Evolutionary conservation across 35 echinoderm and acorn worm species (phyloP), one percentile per base, ranked within the genome.

Genomic region (Ophioderma brevispina): DNA sequence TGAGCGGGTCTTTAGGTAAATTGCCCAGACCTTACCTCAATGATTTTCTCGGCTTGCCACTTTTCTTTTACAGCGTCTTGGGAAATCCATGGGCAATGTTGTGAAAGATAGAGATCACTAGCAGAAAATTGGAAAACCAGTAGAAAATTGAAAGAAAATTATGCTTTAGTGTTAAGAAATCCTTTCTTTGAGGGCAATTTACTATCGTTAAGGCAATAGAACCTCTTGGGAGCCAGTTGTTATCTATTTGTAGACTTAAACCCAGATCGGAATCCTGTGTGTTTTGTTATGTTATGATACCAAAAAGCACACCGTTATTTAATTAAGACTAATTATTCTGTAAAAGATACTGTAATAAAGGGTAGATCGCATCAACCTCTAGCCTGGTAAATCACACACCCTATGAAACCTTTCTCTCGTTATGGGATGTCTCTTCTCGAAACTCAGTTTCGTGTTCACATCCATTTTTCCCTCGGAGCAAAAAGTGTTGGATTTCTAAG

Each of bases 121-220:
- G 59, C 2, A 70, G 59, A 70, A 25, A 70, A 70, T 30, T 18
- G 59, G 59, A 70, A 70, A 25, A 30, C 59, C n/a, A 70, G 59
- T 70, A 70, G 59, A 70, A 70, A 70, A 70, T 70, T 70, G 59
- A 70, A 70, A 70, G 59, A 70, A 70, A 70, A 70, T 70, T 70
- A 70, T 70, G 59, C 59, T 70, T 70, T 70, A 70, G 59, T 70
- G 59, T 70, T 70, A 70, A 70, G 59, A 70, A 70, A 70, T 70
- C 59, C 59, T 70, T 70, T 70, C 59, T 70, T 70, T 70, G 59
- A 70, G 59, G 59, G 59, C 59, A 70, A 70, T 70, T 70, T 70
- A 70, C 59, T 70, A 25, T 15, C 23, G 59, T 70, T 70, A 70
- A 70, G 59, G 59, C 59, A 70, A 70, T 30, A 70, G 2, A 70